phyloP scores from a whole-genome alignment of 2,888 invertebrate genomes.

The Athalia cordata region DNA sequence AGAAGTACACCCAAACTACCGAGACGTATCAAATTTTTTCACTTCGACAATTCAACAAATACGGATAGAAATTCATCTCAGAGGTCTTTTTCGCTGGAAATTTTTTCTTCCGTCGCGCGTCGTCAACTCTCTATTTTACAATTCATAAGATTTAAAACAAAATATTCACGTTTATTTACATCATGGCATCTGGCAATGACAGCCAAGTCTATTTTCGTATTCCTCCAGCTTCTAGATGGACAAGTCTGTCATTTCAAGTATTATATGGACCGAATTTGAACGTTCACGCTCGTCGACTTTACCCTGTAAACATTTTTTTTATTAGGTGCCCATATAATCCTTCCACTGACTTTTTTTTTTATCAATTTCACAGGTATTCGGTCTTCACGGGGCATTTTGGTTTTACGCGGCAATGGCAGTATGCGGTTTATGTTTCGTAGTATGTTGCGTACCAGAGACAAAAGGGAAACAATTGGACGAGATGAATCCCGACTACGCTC shows the following conservation, averaged over 20 bases:
- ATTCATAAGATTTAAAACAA: neutral
- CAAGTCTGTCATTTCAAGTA: too few relatives aligned
- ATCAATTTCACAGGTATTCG: conserved; percentile 76
- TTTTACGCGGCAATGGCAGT: conserved; percentile 89
- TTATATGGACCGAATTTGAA: too few relatives aligned
- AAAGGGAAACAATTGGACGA: conserved; percentile 93
- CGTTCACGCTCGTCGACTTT: too few relatives aligned
- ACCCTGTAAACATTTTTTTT: neutral
- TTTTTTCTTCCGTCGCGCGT: neutral
- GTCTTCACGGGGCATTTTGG: conserved; percentile 91
- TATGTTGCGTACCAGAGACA: conserved; percentile 92
- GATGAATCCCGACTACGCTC: conserved; percentile 84
- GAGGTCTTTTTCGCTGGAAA: neutral
- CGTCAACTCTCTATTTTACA: neutral
- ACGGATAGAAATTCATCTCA: too few relatives aligned
- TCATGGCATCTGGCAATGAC: too few relatives aligned
- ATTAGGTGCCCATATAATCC: neutral
- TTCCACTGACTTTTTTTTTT: conserved; percentile 14
- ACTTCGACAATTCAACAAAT: too few relatives aligned
- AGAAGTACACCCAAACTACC: too few relatives aligned
- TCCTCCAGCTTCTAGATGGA: too few relatives aligned
- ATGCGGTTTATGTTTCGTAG: conserved; percentile 88
- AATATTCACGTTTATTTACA: too few relatives aligned
- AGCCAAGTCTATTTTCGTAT: too few relatives aligned
- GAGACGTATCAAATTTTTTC: too few relatives aligned